Base-by-base conservation (phyloP, 2,888 invertebrate genomes). In the Drosophila antonietae region DNA sequence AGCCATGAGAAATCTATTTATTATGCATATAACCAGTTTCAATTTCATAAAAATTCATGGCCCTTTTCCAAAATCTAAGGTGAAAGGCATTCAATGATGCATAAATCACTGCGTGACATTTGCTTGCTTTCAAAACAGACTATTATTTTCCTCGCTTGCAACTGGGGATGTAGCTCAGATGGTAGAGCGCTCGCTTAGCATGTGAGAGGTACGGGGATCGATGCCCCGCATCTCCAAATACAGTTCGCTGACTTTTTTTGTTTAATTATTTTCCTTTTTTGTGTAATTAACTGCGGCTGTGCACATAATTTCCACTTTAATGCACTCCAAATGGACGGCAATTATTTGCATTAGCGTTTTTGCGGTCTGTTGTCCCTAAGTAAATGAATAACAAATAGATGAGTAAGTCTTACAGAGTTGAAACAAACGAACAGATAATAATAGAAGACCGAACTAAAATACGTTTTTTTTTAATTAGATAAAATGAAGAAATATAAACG, bases 191-290 rank as follows among this genome's bases (percentile, higher is more conserved):
- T 92, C 92, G 92, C 92, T 92, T 92, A 92, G 92, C 92, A 92
- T 92, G 92, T 91, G 92, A 92, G 92, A 92, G 92, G 92, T 93
- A 92, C 92, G 91, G 92, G 92, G 92, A 92, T 92, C 92, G 91
- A 92, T 92, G 90, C 92, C 92, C 92, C 91, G 92, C 92, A 92
- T 92, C 92, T 92, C 92, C 92, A 91, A 73, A n/a, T 2, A 28
- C 33, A 33, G 33, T 51, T 20, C 51, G 1, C 8, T 64, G 15
- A 46, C 41, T 47, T 67, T 69, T 69, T 62, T 47, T 56, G 18
- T 62, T 62, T 59, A 58, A 63, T 68, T 59, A 56, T 73, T 61
- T 62, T 62, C 15, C 23, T 39, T 58, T 58, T 63, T 68, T 71
- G 37, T 67, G 61, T 69, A 69, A 71, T 69, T 85, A 67, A 70